These are phyloP conservation scores for Gymnothorax reevesii DNA, from an alignment of 2,797 vertebrate genomes.

Conservation along the genomic window DNA sequence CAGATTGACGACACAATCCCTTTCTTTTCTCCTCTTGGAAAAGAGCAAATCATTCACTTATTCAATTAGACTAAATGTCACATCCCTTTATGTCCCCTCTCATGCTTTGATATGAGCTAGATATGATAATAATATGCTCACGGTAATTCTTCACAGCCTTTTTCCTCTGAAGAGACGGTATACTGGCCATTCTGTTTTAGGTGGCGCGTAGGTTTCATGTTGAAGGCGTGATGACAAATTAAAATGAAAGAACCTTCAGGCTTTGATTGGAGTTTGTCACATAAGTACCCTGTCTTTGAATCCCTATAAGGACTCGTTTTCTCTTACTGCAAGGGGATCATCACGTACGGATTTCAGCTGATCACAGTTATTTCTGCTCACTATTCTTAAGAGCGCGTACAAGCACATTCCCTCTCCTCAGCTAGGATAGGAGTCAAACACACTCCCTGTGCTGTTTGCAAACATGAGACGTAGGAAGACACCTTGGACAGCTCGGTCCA, in stretches of 20 bases:
- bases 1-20: conserved; percentile 10
- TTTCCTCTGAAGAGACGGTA: background rate
- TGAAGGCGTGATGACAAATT: background rate
- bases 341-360: background rate
- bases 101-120: background rate
- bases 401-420: background rate
- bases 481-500: background rate
- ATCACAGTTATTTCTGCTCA: background rate
- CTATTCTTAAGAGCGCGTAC: background rate
- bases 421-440: background rate
- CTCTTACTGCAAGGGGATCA: background rate
- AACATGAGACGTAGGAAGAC: background rate
- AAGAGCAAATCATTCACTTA: conserved; percentile 25
- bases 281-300: background rate
- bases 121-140: background rate
- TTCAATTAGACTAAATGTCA: conserved; percentile 10
- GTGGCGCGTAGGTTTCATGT: background rate
- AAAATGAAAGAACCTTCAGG: background rate
- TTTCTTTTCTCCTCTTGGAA: conserved; percentile 5
- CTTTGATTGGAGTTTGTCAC: background rate
- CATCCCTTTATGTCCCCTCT: conserved; percentile 18
- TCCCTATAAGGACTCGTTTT: background rate
- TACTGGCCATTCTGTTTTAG: background rate
- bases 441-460: background rate
- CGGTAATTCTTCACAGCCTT: background rate